phyloP scores from a whole-genome alignment of 2,797 vertebrate genomes.

The Sardinella longiceps region DNA sequence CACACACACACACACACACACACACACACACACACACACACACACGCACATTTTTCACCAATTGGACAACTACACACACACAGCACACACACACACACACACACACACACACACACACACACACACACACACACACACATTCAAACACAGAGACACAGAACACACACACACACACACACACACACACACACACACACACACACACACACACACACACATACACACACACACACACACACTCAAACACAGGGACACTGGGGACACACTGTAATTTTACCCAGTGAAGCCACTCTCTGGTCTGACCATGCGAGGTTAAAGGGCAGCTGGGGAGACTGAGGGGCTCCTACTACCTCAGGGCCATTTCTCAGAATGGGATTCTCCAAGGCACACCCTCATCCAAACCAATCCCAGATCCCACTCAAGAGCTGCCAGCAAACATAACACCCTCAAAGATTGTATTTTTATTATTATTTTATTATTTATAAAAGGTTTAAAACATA shows the following conservation, averaged over 20 bases:
- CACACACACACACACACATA: too few species aligned
- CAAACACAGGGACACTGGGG: neutral
- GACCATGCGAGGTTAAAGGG: conserved; percentile 34
- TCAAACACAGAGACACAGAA: too few species aligned
- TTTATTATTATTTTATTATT: too few species aligned
- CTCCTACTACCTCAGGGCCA: conserved; percentile 48
- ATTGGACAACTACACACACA: too few species aligned
- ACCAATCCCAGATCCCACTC: conserved; percentile 6
- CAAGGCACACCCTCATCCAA: conserved; percentile 16
- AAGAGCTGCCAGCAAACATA: conserved; percentile 6
- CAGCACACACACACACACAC: too few species aligned
- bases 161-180: too few species aligned
- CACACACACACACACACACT: neutral
- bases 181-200: too few species aligned
- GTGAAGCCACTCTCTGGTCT: neutral
- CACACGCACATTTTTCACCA: too few species aligned
- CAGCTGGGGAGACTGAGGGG: conserved; percentile 56
- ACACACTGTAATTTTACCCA: neutral
- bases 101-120: too few species aligned
- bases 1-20: too few species aligned
- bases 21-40: too few species aligned
- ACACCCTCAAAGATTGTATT: neutral
- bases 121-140: too few species aligned
- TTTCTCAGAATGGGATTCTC: conserved; percentile 41
- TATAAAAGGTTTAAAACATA: neutral